A percentile compares a stretch with the other conserved stretches of the same genome.
Conservation (phyloP, 2,888 invertebrate species). For the Bombylius major region DNA sequence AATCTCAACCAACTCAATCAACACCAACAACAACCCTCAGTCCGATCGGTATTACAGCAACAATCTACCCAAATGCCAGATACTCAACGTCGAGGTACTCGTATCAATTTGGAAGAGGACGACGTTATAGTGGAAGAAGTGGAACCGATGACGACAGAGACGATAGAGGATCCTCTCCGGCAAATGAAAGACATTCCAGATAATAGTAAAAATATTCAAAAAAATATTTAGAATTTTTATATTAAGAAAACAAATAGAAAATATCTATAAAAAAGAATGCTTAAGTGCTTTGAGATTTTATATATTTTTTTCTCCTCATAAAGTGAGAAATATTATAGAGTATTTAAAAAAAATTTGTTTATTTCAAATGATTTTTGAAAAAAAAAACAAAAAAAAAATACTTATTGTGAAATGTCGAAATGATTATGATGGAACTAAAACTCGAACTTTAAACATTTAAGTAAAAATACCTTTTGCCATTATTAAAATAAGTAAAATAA, state of each 20-base stretch:
- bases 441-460: no score
- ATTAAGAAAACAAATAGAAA: neutral
- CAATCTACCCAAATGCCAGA: constrained; percentile 16
- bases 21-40: constrained; percentile 5
- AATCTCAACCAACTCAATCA: neutral
- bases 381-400: no score
- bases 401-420: no score
- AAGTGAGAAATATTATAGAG: no score
- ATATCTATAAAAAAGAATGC: neutral
- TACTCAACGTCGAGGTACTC: constrained; percentile 20
- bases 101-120: constrained; percentile 30
- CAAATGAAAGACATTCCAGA: constrained; percentile 24
- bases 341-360: no score
- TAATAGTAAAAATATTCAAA: constrained; percentile 18
- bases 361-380: no score
- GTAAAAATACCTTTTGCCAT: no score
- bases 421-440: no score
- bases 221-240: neutral
- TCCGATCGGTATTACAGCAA: constrained; percentile 12
- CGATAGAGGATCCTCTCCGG: constrained; percentile 4
- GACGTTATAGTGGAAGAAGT: constrained; percentile 34
- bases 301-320: no score
- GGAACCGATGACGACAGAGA: constrained; percentile 19
- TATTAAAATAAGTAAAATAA: no score
- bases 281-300: neutral